phyloP scores from a whole-genome alignment of 2,113 vertebrate species.

The Balaeniceps rex region DNA sequence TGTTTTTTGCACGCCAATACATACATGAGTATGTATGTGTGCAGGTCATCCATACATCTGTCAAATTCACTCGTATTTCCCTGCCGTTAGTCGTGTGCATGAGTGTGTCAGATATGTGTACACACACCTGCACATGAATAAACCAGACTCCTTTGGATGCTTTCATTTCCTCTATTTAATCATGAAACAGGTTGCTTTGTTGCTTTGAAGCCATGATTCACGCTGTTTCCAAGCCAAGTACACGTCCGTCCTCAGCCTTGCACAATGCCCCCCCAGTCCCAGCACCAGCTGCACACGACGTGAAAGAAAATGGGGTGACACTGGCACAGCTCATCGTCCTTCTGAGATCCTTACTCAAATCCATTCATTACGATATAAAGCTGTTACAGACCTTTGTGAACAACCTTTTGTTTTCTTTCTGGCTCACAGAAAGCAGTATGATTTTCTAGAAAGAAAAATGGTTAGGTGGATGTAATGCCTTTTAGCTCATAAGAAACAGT shows the following conservation, averaged over 20 bases:
- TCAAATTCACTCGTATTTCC: not conserved
- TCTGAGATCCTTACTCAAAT: not conserved
- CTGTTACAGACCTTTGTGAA: not conserved
- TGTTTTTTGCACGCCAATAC: not conserved
- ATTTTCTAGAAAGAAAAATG: not conserved
- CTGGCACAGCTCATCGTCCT: not conserved
- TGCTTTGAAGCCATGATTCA: not conserved
- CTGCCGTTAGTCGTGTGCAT: fast-evolving
- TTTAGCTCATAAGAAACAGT: not conserved
- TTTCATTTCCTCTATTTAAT: not conserved
- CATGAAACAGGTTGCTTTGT: not conserved
- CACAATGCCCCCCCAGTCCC: not conserved
- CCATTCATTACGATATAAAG: not conserved
- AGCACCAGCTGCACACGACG: not conserved
- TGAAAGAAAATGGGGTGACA: not conserved
- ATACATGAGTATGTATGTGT: not conserved
- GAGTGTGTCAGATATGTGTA: not conserved
- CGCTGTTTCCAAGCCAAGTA: not conserved
- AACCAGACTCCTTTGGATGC: not conserved
- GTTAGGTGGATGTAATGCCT: not conserved
- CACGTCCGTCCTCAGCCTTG: not conserved
- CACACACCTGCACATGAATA: fast-evolving
- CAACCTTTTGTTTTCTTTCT: not conserved
- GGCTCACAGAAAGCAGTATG: not conserved
- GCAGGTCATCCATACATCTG: not conserved